Percentiles rank a stretch among this genome's conserved stretches.
Conservation (phyloP, 1,140 invertebrate species). For the Lethrus apterus region DNA sequence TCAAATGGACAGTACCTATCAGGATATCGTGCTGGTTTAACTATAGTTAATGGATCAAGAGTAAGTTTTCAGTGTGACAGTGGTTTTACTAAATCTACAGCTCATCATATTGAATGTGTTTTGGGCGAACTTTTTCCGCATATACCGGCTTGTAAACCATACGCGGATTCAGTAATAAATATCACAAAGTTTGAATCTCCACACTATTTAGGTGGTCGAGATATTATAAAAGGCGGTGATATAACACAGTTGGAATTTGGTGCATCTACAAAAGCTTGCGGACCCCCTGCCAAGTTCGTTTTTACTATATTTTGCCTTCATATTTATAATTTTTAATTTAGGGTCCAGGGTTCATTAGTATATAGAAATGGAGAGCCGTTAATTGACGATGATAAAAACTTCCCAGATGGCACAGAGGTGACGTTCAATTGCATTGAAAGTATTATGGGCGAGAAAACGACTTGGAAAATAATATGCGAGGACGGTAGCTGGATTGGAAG, state of each 20-base stretch:
- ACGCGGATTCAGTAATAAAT: not conserved
- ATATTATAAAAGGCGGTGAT: conserved; percentile 59
- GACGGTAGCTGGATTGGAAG: conserved; percentile 74
- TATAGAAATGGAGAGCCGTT: conserved; percentile 52
- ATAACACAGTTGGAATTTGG: conserved; percentile 52
- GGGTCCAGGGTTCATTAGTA: conserved; percentile 59
- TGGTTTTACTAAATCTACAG: conserved; percentile 47
- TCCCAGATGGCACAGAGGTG: conserved; percentile 71
- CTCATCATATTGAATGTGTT: conserved; percentile 53
- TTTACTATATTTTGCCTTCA: not conserved
- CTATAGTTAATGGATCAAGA: conserved; percentile 67
- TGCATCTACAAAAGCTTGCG: conserved; percentile 50
- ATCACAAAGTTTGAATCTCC: conserved; percentile 21
- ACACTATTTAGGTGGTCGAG: conserved; percentile 52
- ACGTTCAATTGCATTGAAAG: conserved; percentile 73
- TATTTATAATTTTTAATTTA: conserved; percentile 21
- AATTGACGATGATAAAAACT: conserved; percentile 47
- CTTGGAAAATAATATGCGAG: conserved; percentile 76
- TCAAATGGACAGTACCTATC: conserved; percentile 64
- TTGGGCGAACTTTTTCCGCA: conserved; percentile 57
- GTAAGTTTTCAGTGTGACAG: conserved; percentile 61
- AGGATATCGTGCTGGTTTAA: conserved; percentile 68
- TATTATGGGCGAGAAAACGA: conserved; percentile 68
- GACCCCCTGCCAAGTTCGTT: conserved; percentile 52
- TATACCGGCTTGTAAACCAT: conserved; percentile 46